A percentile compares a stretch with the other conserved stretches of the same genome.
These are phyloP conservation scores for Etheostoma perlongum DNA, from an alignment of 2,797 vertebrate genomes.

Conservation along the genomic window DNA sequence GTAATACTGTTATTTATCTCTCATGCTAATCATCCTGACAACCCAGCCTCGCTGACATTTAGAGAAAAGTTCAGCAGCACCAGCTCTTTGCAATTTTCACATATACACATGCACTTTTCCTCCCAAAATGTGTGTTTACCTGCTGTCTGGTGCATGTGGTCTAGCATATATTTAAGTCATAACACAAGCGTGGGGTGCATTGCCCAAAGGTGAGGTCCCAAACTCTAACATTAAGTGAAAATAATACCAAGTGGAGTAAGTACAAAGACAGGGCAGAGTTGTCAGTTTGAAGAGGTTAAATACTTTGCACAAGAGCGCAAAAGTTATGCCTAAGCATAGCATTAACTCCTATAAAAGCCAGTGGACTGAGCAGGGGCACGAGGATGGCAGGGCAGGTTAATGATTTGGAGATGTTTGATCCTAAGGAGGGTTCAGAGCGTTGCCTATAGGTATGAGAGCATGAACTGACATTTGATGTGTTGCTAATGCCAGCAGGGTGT, in stretches of 20 bases:
- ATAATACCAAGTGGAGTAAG: conserved; percentile 63
- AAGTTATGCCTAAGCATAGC: conserved; percentile 54
- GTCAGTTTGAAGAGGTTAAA: conserved; percentile 63
- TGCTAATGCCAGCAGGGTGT: conserved; percentile 67
- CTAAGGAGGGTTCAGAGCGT: conserved; percentile 46
- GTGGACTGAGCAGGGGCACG: conserved; percentile 31
- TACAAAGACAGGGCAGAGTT: conserved; percentile 29
- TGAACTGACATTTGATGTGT: conserved; percentile 76
- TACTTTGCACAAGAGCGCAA: conserved; percentile 48
- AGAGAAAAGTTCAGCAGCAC: conserved; percentile 69
- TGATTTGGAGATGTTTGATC: conserved; percentile 57
- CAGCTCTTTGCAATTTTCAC: conserved; percentile 47
- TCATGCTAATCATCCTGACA: conserved; percentile 70
- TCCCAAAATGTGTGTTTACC: conserved; percentile 5
- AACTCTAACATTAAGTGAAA: conserved; percentile 47
- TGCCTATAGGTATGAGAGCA: conserved; percentile 63
- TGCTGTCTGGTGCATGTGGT: conserved; percentile 30
- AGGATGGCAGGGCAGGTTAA: conserved; percentile 63
- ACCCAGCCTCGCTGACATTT: conserved; percentile 74
- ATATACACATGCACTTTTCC: conserved; percentile 32
- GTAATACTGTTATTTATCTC: conserved; percentile 70
- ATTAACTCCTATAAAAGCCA: conserved; percentile 40
- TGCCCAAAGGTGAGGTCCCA: conserved; percentile 46
- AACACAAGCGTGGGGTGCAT: conserved; percentile 12
- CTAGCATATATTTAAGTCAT: conserved; percentile 27